These are phyloP conservation scores for Glaucidium brasilianum DNA, from an alignment of 2,113 vertebrate species.

Conservation along the genomic window DNA sequence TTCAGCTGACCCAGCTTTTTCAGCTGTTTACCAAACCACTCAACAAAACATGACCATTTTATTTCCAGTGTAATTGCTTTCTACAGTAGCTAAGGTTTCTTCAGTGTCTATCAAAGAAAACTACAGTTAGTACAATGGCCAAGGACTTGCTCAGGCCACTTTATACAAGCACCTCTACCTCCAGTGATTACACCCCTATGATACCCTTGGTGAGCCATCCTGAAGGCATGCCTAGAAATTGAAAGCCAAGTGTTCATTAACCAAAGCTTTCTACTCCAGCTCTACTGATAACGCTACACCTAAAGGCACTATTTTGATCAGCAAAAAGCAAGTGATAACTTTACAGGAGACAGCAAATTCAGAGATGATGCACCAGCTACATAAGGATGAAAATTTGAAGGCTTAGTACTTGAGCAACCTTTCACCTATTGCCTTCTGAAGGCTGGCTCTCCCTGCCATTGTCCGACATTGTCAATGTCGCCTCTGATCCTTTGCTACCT, in stretches of 20 bases:
- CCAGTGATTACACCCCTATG: rapidly evolving
- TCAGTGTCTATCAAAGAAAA: background rate
- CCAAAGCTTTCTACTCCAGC: background rate
- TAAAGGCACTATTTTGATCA: background rate
- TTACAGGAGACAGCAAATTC: background rate
- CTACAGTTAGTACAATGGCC: background rate
- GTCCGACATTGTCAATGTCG: rapidly evolving
- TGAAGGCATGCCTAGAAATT: background rate
- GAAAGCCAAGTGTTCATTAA: background rate
- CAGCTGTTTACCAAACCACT: background rate
- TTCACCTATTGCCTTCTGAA: background rate
- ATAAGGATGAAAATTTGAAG: background rate
- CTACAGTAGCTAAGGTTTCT: background rate
- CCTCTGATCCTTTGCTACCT: background rate
- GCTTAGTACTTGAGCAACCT: background rate
- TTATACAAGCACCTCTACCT: background rate
- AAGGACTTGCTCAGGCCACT: background rate
- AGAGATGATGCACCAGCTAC: background rate
- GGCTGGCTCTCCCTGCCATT: background rate
- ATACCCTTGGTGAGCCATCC: background rate
- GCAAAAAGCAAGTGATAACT: background rate
- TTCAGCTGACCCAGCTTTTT: background rate
- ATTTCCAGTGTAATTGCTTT: background rate
- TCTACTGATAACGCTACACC: background rate
- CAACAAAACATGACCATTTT: background rate